These are phyloP conservation scores for Falco punctatus DNA, from an alignment of 2,113 vertebrate genomes.

Conservation along the genomic window DNA sequence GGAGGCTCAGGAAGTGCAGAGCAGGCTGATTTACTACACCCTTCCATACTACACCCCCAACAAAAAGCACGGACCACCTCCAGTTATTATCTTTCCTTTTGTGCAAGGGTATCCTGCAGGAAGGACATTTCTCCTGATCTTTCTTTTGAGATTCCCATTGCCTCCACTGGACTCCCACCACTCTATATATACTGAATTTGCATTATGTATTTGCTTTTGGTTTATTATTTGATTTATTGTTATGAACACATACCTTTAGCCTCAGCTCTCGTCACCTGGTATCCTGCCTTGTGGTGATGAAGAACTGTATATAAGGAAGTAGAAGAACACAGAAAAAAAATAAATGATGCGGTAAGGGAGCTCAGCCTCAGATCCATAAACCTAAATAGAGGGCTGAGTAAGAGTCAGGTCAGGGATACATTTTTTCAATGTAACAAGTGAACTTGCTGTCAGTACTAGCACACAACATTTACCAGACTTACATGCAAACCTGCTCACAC, in stretches of 20 bases:
- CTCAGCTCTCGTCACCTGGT: conserved; percentile 79
- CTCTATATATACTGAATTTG: neutral
- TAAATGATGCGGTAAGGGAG: neutral
- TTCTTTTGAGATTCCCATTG: neutral
- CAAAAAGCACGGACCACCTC: rapidly evolving
- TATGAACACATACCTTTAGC: conserved; percentile 53
- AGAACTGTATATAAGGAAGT: conserved; percentile 56
- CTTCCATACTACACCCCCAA: neutral
- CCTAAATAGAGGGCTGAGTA: neutral
- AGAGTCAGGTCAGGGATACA: neutral
- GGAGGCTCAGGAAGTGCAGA: neutral
- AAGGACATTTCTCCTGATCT: neutral
- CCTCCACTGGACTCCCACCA: neutral
- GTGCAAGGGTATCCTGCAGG: neutral
- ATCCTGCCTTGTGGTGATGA: conserved; percentile 76
- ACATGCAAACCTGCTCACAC: neutral
- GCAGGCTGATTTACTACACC: neutral
- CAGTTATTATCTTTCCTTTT: neutral
- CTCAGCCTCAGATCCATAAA: neutral
- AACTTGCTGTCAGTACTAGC: neutral
- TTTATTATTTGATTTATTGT: neutral
- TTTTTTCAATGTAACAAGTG: neutral
- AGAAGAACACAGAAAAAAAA: neutral
- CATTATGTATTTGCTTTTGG: neutral
- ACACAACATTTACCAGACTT: neutral